Conservation (phyloP, 2,888 invertebrate species). For the Myopa tessellatipennis region DNA sequence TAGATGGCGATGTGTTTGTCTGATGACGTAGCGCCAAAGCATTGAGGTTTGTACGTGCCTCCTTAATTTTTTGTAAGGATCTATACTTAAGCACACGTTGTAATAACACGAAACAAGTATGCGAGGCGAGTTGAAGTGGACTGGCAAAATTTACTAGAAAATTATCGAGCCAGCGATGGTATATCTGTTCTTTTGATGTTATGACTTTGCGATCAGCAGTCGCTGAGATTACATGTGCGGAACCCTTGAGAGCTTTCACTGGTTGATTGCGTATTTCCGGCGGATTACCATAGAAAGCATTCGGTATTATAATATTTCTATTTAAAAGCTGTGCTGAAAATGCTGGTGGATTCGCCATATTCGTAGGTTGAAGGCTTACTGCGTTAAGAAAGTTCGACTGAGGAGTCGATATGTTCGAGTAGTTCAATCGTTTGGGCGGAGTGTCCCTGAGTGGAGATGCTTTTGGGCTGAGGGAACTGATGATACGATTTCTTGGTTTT, state of each 20-base stretch:
- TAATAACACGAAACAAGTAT: constrained; percentile 52
- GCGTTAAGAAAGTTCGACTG: constrained; percentile 56
- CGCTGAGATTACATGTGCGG: neutral
- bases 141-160: constrained; percentile 54
- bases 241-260: neutral
- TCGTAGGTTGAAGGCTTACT: constrained; percentile 52
- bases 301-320: constrained; percentile 55
- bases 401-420: constrained; percentile 42
- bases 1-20: constrained; percentile 43
- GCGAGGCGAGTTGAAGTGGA: constrained; percentile 52
- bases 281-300: constrained; percentile 56
- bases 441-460: neutral
- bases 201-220: neutral
- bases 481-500: constrained; percentile 37
- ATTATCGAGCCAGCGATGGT: constrained; percentile 54
- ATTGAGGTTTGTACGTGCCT: constrained; percentile 50
- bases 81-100: constrained; percentile 53
- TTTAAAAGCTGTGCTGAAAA: constrained; percentile 53
- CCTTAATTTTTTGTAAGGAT: constrained; percentile 51
- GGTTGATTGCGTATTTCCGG: constrained; percentile 33
- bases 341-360: constrained; percentile 48
- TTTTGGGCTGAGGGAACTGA: constrained; percentile 40
- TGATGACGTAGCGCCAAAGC: constrained; percentile 29
- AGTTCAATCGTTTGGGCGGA: too few relatives aligned
- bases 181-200: constrained; percentile 18